Base-by-base conservation (phyloP, 2,113 vertebrate species). In the Neoarius graeffei region DNA sequence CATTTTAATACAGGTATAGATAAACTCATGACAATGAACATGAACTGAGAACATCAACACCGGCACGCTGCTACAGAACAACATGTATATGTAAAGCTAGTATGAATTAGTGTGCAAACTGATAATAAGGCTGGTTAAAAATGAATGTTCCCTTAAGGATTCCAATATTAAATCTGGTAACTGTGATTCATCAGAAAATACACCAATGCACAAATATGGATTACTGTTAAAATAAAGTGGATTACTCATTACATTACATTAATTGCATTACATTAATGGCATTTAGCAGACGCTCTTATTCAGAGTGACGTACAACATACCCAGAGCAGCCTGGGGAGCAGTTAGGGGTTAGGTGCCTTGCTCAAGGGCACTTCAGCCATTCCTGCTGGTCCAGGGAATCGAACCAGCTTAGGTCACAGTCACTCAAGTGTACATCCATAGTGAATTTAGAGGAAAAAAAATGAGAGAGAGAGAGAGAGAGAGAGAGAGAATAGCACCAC, bases 221-320 rank as follows among this genome's bases (percentile, higher is more conserved):
- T 64, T 86, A 50, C 30, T 90, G 88, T 92, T 91, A 89, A 93
- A 94, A 87, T 85, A 92, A 88, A 92, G 93, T 87, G 86, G 85
- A 91, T 89, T 88, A 87, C 89, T 92, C 35, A 42, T 42, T 2
- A 42, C 35, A 42, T 42, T 42, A 42, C 35, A 42, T 42, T 42
- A 42, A 42, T 42, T 42, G 35, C 35, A 42, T 42, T 42, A 42
- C 35, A 3, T 42, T 42, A 42, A 42, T 3, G 35, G 35, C 35
- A 42, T 42, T 42, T 42, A 42, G 35, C 35, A 42, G 35, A 42
- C 35, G 35, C 35, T 42, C 35, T 42, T 42, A 42, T 42, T 42
- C 35, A 42, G 35, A 42, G 35, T 42, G 35, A 42, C 35, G 35
- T 42, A 42, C 42, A 42, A 42, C 42, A 42, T 42, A 42, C 42